Conservation (phyloP, 2,113 vertebrate species). For the Oreocharis arfaki region DNA sequence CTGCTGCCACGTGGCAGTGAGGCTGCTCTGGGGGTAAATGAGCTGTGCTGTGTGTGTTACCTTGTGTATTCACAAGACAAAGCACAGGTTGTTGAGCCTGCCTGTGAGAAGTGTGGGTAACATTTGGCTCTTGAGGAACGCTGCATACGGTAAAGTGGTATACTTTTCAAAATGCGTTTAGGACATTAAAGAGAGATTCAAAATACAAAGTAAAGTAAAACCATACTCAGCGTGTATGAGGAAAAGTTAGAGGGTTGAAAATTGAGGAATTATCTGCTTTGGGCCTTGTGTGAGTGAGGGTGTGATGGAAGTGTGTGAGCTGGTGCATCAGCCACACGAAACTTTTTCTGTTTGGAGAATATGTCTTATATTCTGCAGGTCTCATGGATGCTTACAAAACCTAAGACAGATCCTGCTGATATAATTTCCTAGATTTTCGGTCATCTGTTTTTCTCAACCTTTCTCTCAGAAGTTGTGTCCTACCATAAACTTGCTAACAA, state of each 20-base stretch:
- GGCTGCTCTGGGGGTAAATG: not conserved
- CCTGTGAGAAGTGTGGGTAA: not conserved
- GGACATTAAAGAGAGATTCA: not conserved
- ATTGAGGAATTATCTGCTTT: not conserved
- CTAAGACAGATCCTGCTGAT: not conserved
- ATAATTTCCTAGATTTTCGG: not conserved
- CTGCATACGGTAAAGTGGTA: not conserved
- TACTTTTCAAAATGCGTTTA: not conserved
- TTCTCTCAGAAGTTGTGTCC: not conserved
- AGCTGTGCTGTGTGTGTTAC: not conserved
- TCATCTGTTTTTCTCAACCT: not conserved
- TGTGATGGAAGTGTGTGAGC: not conserved
- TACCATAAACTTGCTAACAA: not conserved
- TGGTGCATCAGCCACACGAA: not conserved
- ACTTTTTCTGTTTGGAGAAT: not conserved
- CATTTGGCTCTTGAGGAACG: not conserved
- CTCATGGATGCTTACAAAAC: not conserved
- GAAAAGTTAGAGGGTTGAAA: not conserved
- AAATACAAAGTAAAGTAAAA: not conserved
- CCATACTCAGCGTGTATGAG: not conserved
- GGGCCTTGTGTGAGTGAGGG: not conserved
- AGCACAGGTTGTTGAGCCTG: not conserved
- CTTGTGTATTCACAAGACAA: not conserved
- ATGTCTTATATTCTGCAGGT: not conserved
- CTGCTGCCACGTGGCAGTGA: not conserved